Conservation (phyloP, 2,888 invertebrate genomes). For the Sabatieria punctata region DNA sequence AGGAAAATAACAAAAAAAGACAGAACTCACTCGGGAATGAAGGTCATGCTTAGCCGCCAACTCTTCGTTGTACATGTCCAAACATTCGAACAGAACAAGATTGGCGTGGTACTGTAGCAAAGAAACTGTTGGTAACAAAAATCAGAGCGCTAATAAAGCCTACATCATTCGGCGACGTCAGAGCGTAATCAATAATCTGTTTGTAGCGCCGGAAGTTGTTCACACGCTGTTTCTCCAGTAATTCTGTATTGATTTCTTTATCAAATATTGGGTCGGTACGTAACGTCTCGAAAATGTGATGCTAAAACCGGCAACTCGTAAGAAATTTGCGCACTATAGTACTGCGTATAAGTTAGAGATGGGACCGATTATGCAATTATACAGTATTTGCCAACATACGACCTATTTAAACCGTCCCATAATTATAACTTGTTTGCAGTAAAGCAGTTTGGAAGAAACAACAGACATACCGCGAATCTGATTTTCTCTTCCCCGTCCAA, state of each 20-base stretch:
- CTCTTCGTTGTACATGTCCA: conserved; percentile 19
- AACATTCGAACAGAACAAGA: too few relatives aligned
- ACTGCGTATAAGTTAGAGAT: too few relatives aligned
- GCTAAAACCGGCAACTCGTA: too few relatives aligned
- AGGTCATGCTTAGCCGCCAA: conserved; percentile 15
- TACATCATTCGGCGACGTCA: background rate
- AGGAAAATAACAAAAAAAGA: background rate
- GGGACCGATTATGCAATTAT: too few relatives aligned
- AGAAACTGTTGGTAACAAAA: too few relatives aligned
- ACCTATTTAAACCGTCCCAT: too few relatives aligned
- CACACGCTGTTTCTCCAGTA: conserved; percentile 49
- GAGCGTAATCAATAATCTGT: conserved; percentile 41
- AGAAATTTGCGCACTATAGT: background rate
- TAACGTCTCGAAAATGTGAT: conserved; percentile 26
- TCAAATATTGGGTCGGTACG: conserved; percentile 6
- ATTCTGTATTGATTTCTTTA: conserved; percentile 28
- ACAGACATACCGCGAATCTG: conserved; percentile 51
- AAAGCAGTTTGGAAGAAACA: background rate
- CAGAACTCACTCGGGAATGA: conserved; percentile 11
- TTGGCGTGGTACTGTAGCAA: too few relatives aligned
- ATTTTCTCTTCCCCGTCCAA: conserved; percentile 59
- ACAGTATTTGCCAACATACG: too few relatives aligned
- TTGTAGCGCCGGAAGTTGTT: conserved; percentile 36
- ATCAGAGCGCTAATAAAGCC: too few relatives aligned
- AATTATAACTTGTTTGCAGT: too few relatives aligned